A percentile compares a stretch with the other conserved stretches of the same genome.
These are phyloP conservation scores for Thryonomys swinderianus DNA, from an alignment of 2,113 vertebrate genomes.

Conservation along the genomic window DNA sequence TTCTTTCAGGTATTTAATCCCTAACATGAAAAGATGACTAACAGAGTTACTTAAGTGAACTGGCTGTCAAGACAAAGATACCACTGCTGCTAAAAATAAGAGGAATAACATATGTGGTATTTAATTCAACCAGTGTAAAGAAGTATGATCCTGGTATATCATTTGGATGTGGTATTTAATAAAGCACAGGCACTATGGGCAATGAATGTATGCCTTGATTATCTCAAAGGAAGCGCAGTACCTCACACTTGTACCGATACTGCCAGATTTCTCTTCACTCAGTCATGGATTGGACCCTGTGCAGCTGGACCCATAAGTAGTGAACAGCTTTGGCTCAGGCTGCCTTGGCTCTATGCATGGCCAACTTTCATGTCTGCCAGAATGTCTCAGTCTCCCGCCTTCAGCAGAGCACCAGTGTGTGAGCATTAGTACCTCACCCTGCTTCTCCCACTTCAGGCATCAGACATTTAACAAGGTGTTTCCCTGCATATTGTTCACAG, in stretches of 20 bases:
- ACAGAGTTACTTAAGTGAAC: background rate
- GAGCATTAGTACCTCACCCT: background rate
- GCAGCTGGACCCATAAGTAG: background rate
- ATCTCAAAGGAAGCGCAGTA: background rate
- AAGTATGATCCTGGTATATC: background rate
- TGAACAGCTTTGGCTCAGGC: background rate
- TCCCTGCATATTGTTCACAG: background rate
- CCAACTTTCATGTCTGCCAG: background rate
- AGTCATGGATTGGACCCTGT: background rate
- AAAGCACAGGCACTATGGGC: background rate
- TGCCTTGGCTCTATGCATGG: background rate
- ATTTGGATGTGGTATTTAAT: background rate
- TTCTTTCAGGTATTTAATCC: background rate
- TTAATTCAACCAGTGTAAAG: background rate
- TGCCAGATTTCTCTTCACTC: background rate
- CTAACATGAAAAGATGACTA: background rate
- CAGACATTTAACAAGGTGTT: conserved; percentile 12
- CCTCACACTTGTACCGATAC: background rate
- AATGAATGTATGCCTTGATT: background rate
- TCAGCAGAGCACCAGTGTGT: background rate
- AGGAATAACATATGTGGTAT: background rate
- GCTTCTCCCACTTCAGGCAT: background rate
- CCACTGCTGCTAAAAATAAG: background rate
- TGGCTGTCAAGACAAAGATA: background rate
- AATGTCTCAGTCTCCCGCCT: conserved; percentile 30